Evolutionary conservation across 2,113 vertebrate species (phyloP), one percentile per base, ranked within the genome.

Genomic region (Rhodinocichla rosea): DNA sequence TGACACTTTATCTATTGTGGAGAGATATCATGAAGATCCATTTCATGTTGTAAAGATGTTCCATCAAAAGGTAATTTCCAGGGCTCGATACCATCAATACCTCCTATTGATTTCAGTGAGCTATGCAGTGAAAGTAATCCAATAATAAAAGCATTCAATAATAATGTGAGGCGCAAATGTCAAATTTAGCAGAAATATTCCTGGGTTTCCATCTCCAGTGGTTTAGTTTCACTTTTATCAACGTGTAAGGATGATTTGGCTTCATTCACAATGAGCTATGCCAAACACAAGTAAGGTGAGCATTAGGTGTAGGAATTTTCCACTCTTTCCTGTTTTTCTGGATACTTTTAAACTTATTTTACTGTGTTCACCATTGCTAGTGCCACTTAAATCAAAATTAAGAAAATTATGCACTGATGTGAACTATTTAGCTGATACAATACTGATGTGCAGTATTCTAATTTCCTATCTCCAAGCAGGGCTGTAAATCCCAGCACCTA

Each of bases 401-500:
- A 71, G 33, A 62, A 75, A 80, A 93, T 39, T 39, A 19, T 39
- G 26, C 37, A 39, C 93, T 95, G 95, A 94, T 27, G 47, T 86
- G 68, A 96, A 91, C 82, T 90, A 87, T 97, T 97, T 96, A 97
- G 93, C 91, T 97, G 26, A 28, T 39, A 27, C 27, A 39, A 27
- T 28, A 62, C 91, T 95, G 95, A 94, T 32, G 50, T 90, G 71
- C 95, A 93, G 83, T 93, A 89, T 97, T 98, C 91, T 97, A 95
- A 96, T 96, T 97, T 96, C 92, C 84, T 86, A 85, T 94, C 94
- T 97, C 94, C 20, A 35, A 95, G 91, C 87, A 96, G 92, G 85
- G 71, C 37, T 94, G 89, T 94, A 92, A 96, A 95, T 97, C 97
- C 93, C 92, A 95, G 90, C 88, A 96, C 87, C 90, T 96, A 92